These are phyloP conservation scores for Chiloscyllium punctatum DNA, from an alignment of 2,797 vertebrate genomes.

Conservation along the genomic window DNA sequence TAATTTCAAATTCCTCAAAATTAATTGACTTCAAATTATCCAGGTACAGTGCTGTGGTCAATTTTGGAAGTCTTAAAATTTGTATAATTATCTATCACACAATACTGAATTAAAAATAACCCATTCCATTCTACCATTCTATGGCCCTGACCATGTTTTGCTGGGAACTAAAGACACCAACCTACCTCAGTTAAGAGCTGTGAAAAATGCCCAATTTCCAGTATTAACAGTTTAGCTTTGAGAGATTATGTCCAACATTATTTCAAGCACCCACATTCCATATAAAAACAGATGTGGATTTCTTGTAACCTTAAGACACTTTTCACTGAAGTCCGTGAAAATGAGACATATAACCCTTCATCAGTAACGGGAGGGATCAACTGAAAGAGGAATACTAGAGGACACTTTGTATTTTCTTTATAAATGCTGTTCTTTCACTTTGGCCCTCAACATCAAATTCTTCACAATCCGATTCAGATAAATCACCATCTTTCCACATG, in stretches of 20 bases:
- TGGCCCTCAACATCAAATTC: conserved; percentile 75
- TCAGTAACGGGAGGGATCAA: conserved; percentile 1
- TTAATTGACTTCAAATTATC: neutral
- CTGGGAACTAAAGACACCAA: neutral
- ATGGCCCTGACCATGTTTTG: neutral
- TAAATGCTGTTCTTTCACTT: conserved; percentile 94
- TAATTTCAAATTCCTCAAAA: neutral
- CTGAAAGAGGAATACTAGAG: conserved; percentile 70
- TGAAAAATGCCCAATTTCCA: conserved; percentile 35
- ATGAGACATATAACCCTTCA: conserved; percentile 28
- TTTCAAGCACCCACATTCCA: neutral
- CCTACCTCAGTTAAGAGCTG: conserved; percentile 8
- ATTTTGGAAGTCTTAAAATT: neutral
- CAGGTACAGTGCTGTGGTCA: neutral
- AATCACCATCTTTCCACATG: conserved; percentile 80
- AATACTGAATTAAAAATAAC: neutral
- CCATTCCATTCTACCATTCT: neutral
- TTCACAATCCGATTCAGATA: conserved; percentile 79
- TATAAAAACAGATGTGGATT: neutral
- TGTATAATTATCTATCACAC: neutral
- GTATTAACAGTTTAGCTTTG: conserved; percentile 8
- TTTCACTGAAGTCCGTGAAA: conserved; percentile 18
- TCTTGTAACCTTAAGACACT: neutral
- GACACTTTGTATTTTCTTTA: conserved; percentile 94
- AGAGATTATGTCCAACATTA: neutral